Evolutionary conservation across 2,113 vertebrate species (phyloP), one percentile per base, ranked within the genome.

Genomic region (Grammomys surdaster): DNA sequence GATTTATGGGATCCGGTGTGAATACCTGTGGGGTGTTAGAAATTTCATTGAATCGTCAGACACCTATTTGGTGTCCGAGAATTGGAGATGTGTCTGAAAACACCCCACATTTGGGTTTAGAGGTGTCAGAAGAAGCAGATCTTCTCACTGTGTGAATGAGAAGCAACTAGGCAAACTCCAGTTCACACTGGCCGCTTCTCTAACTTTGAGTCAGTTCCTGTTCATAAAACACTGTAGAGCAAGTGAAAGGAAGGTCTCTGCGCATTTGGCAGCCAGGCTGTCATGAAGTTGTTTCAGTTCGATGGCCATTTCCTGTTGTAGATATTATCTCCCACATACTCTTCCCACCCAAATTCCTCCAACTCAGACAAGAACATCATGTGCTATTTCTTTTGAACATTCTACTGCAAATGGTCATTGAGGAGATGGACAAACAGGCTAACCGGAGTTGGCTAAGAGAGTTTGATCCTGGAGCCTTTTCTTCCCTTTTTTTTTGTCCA

Each of bases 311-410:
- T 81, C 89, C 69, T 73, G 24, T 56, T 43, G 12, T 31, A 89
- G 95, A 88, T 40, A 8, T 43, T 46, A 78, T 90, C 87, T n/a
- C 40, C 54, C 33, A 51, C 33, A n/a, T 40, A 36, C 24, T 54
- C 65, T 76, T 60, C 51, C 75, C 54, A n/a, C 76, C 33, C 13
- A 14, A 4, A 88, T 54, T 20, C 17, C 43, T 67, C 43, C 31
- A 88, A 6, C 3, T 19, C 3, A 60, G 82, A 5, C 20, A 48
- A 36, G 81, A 96, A 78, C 70, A 54, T 3, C 16, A 11, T 72
- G 87, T 88, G 82, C 70, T 72, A 40, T 72, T 90, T 90, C 69
- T 84, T 78, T 43, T 73, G 88, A 94, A 72, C 65, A 22, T 77
- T 65, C 36, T 82, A 67, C 63, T 76, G 14, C 36, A 77, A 36